phyloP scores from a whole-genome alignment of 2,888 invertebrate species.

The Brachyopa scutellaris region DNA sequence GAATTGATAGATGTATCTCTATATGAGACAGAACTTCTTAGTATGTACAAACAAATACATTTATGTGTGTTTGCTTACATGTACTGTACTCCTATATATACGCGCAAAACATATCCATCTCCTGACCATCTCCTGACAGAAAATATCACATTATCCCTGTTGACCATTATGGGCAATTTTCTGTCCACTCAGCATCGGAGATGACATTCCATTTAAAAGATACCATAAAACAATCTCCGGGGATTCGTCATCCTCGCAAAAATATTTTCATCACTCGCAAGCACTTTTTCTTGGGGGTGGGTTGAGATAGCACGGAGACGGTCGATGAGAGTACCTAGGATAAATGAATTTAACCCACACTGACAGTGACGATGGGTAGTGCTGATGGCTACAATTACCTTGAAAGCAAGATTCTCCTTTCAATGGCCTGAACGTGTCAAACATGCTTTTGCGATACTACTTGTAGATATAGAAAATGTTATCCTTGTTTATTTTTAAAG shows the following conservation, averaged over 20 bases:
- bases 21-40: too few species aligned
- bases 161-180: constrained; percentile 48
- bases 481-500: constrained; percentile 39
- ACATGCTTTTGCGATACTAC: too few species aligned
- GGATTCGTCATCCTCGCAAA: constrained; percentile 55
- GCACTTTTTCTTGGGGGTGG: constrained; percentile 53
- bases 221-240: constrained; percentile 59
- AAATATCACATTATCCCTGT: constrained; percentile 37
- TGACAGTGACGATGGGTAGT: not conserved
- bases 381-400: constrained; percentile 5
- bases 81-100: too few species aligned
- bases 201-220: constrained; percentile 55
- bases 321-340: not conserved
- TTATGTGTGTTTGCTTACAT: too few species aligned
- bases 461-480: too few species aligned
- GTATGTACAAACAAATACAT: too few species aligned
- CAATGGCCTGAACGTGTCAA: too few species aligned
- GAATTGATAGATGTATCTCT: too few species aligned
- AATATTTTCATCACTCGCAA: constrained; percentile 52
- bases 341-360: constrained; percentile 14
- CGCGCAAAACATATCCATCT: not conserved
- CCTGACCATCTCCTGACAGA: not conserved
- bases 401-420: not conserved
- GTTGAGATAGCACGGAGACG: not conserved
- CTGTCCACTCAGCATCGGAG: constrained; percentile 59